Evolutionary conservation across 1,140 invertebrate genomes (phyloP).

Genomic region (Drosophila malerkotliana): DNA sequence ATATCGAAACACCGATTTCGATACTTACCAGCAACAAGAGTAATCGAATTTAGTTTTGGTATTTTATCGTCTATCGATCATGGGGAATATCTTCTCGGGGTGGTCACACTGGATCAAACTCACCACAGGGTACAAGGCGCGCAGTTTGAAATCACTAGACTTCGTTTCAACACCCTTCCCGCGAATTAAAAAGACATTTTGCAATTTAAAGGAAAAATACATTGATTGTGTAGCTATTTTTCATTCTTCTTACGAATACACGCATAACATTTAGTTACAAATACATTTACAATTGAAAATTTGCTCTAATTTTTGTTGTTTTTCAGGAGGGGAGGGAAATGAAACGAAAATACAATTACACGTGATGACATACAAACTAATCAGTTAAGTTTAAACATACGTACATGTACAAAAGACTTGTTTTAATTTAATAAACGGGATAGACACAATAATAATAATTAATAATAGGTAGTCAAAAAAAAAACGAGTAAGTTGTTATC

Average conservation of each 20-base stretch:
- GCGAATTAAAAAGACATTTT: conserved; percentile 15
- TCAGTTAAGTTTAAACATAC: conserved; percentile 61
- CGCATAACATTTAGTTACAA: conserved; percentile 80
- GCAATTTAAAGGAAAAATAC: conserved; percentile 74
- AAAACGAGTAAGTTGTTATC: conserved; percentile 41
- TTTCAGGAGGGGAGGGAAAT: conserved; percentile 17
- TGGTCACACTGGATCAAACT: background rate
- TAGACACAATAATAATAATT: conserved; percentile 16
- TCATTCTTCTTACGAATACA: conserved; percentile 72
- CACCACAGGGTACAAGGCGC: no score
- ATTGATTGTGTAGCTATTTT: conserved; percentile 79
- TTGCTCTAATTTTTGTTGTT: conserved; percentile 59
- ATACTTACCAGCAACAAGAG: background rate
- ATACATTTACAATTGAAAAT: conserved; percentile 82
- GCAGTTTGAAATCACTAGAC: background rate
- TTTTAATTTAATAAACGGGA: conserved; percentile 24
- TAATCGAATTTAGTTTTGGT: no score
- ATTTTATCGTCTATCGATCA: background rate
- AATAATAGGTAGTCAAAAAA: conserved; percentile 9
- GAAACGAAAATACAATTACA: conserved; percentile 34
- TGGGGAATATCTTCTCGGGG: background rate
- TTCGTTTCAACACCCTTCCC: no score
- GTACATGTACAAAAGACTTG: conserved; percentile 50
- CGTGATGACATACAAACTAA: conserved; percentile 56
- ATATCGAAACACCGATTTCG: background rate